These are phyloP conservation scores for Peucedramus taeniatus DNA, from an alignment of 2,113 vertebrate genomes.

Conservation along the genomic window DNA sequence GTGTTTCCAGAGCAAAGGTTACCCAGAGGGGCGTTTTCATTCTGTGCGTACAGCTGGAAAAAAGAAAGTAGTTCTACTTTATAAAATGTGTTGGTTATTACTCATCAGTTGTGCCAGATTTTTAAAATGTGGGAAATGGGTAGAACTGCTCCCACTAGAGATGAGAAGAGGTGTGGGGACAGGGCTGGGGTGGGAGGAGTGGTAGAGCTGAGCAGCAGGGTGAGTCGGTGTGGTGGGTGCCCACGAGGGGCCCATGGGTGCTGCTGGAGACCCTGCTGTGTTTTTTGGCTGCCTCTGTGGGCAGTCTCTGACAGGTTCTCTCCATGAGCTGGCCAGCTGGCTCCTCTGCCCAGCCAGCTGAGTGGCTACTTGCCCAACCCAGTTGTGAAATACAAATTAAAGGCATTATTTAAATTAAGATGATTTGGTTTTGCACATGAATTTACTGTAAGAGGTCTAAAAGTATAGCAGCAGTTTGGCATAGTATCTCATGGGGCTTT, in stretches of 20 bases:
- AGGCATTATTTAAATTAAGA: background rate
- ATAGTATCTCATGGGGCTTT: background rate
- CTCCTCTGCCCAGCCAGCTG: background rate
- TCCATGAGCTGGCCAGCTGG: background rate
- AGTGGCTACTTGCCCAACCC: background rate
- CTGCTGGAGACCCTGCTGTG: background rate
- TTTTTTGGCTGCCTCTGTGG: background rate
- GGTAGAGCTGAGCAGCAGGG: background rate
- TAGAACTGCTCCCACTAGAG: background rate
- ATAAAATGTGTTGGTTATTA: background rate
- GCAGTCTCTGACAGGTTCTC: background rate
- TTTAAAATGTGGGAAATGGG: background rate
- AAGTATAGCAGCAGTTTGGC: background rate
- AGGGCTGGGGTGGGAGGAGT: background rate
- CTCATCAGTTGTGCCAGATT: background rate
- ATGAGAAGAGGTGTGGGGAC: background rate
- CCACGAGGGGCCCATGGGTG: fast-evolving
- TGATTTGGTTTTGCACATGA: background rate
- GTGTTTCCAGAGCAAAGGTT: background rate
- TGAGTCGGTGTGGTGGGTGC: background rate
- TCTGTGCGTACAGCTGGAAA: background rate
- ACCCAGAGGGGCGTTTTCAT: background rate
- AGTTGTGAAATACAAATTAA: background rate
- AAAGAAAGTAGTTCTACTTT: background rate
- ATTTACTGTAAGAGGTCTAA: background rate